A percentile compares a stretch with the other conserved stretches of the same genome.
phyloP scores from a whole-genome alignment of 2,888 invertebrate genomes.

The Drepana falcataria region DNA sequence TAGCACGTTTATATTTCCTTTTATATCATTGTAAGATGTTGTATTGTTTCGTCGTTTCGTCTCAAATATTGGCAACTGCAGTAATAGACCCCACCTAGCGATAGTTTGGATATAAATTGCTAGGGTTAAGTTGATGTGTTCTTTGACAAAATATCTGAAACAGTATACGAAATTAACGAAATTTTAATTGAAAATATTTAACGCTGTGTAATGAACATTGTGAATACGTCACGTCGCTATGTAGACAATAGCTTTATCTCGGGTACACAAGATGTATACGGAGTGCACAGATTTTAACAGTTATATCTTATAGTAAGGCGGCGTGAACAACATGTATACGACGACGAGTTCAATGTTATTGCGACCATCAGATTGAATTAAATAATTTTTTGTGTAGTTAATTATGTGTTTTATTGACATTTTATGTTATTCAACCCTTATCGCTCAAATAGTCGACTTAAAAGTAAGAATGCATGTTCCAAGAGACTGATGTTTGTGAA shows the following conservation, averaged over 20 bases:
- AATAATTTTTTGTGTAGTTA: slow-evolving; percentile 79
- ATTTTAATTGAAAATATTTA: slow-evolving; percentile 53
- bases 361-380: slow-evolving; percentile 72
- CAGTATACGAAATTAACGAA: slow-evolving; percentile 71
- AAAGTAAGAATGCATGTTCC: too few relatives aligned
- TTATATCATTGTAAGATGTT: slow-evolving; percentile 42
- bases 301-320: slow-evolving; percentile 33
- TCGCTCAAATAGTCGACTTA: too few relatives aligned
- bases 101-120: slow-evolving; percentile 49
- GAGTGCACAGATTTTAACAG: slow-evolving; percentile 26
- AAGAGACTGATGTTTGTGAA: too few relatives aligned
- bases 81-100: slow-evolving; percentile 43
- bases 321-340: slow-evolving; percentile 73
- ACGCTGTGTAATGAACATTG: slow-evolving; percentile 48
- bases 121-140: slow-evolving; percentile 74
- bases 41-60: slow-evolving; percentile 34
- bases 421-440: too few relatives aligned
- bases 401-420: slow-evolving; percentile 40
- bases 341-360: slow-evolving; percentile 73
- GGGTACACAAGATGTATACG: slow-evolving; percentile 37
- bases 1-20: slow-evolving; percentile 57
- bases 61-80: slow-evolving; percentile 18
- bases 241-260: slow-evolving; percentile 23
- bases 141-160: slow-evolving; percentile 76
- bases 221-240: slow-evolving; percentile 43